These are phyloP conservation scores for Perizoma flavofasciatum DNA, from an alignment of 2,888 invertebrate species.

Conservation along the genomic window DNA sequence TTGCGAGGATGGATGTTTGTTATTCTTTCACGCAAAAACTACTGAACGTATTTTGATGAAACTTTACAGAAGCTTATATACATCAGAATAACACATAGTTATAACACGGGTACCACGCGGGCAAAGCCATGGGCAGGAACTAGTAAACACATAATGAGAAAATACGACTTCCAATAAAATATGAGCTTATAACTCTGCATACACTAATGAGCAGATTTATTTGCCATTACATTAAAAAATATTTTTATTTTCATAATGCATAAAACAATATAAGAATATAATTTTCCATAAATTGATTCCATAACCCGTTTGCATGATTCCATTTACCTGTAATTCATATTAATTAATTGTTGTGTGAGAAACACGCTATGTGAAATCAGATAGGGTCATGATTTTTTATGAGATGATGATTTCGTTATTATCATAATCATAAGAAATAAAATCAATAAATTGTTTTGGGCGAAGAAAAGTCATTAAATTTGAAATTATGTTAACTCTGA, in stretches of 20 bases:
- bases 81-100: too few relatives aligned
- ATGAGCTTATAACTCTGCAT: slow-evolving; percentile 4
- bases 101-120: too few relatives aligned
- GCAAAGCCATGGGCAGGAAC: too few relatives aligned
- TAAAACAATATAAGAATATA: slow-evolving; percentile 13
- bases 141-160: slow-evolving; percentile 32
- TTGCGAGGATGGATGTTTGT: too few relatives aligned
- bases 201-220: slow-evolving; percentile 20
- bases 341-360: slow-evolving; percentile 32
- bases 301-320: slow-evolving; percentile 32
- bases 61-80: too few relatives aligned
- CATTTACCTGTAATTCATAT: slow-evolving; percentile 33
- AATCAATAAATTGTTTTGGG: slow-evolving; percentile 22
- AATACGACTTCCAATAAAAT: slow-evolving; percentile 26
- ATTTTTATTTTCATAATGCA: slow-evolving; percentile 2
- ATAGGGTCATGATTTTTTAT: slow-evolving; percentile 36
- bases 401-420: slow-evolving; percentile 33
- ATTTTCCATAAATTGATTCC: slow-evolving; percentile 21
- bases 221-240: slow-evolving; percentile 4
- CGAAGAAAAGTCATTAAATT: slow-evolving; percentile 4
- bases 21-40: too few relatives aligned
- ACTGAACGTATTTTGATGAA: too few relatives aligned
- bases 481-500: too few relatives aligned
- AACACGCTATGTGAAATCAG: slow-evolving; percentile 26
- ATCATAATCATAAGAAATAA: slow-evolving; percentile 33